These are phyloP conservation scores for Egretta garzetta DNA, from an alignment of 2,113 vertebrate species.

Conservation along the genomic window DNA sequence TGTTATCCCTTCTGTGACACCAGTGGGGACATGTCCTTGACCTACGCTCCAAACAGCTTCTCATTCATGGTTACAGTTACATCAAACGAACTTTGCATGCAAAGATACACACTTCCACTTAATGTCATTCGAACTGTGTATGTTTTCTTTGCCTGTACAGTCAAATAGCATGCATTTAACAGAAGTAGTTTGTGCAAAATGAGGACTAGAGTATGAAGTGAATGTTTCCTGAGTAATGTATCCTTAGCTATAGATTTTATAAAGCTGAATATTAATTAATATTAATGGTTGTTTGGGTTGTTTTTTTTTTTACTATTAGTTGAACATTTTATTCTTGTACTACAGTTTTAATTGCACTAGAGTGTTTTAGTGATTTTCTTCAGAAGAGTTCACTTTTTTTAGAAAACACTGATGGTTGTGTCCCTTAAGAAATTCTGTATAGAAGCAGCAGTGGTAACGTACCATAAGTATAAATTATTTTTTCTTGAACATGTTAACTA, in stretches of 20 bases:
- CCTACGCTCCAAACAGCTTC: background rate
- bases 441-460: background rate
- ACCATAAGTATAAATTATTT: slow-evolving; percentile 32
- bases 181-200: background rate
- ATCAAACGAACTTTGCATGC: background rate
- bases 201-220: background rate
- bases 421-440: slow-evolving; percentile 40
- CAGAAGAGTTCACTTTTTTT: background rate
- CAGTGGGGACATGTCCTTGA: background rate
- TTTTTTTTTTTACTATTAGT: background rate
- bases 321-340: background rate
- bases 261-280: background rate
- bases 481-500: background rate
- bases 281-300: background rate
- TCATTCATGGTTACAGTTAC: background rate
- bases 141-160: background rate
- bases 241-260: background rate
- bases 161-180: background rate
- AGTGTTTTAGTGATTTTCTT: background rate
- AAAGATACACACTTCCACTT: background rate
- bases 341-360: slow-evolving; percentile 8
- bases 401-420: slow-evolving; percentile 1
- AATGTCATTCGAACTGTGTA: background rate
- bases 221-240: background rate
- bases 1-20: background rate